Base-by-base conservation (phyloP, 2,888 invertebrate genomes). In the Hipparchia sbordonii region DNA sequence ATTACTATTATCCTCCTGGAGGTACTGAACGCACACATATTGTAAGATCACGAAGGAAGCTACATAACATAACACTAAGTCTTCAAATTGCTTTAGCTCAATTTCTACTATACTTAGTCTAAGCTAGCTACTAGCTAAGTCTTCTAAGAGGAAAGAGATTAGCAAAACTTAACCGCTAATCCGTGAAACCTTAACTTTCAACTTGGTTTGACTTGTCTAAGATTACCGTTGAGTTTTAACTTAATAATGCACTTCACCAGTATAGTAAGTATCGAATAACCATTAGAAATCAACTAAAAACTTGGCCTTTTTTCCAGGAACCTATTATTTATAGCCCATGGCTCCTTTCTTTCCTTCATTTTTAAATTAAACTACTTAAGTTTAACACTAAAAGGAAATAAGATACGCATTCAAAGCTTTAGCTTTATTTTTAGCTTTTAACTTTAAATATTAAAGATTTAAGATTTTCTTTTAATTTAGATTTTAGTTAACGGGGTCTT, bases 181-280 rank as follows among this genome's bases (percentile, higher is more conserved):
- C 88, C 82, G 83, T 77, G 85, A 84, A 86, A 84, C 84, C 85
- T 80, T 81, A 79, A 78, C 81, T 80, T 83, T 78, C 79, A 86
- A 83, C 82, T 86, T 80, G 81, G 81, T 84, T 84, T 72, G 75
- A 84, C 82, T 83, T 80, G 74, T 78, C 79, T 77, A 79, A 84
- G 84, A 87, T 86, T 82, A 82, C 81, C 79, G 82, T 77, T 70
- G 73, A 76, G 65, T 69, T 65, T 39, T 73, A 74, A 69, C 72
- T 75, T 65, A 70, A 70, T 72, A 67, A 57, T 60, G 48, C 12
- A 61, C 57, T 63, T 62, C 46, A n/a, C 13, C 33, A 33, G n/a
- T 45, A 13, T 63, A 48, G 10, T 54, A 12, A 13, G 48, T 63
- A 48, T 63, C 23, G 23, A 63, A 48, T 63, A 63, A 63, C 48